Percentiles rank a stretch among this genome's conserved stretches.
Evolutionary conservation across 2,113 vertebrate genomes (phyloP).

Genomic region (Ploceus nigricollis): DNA sequence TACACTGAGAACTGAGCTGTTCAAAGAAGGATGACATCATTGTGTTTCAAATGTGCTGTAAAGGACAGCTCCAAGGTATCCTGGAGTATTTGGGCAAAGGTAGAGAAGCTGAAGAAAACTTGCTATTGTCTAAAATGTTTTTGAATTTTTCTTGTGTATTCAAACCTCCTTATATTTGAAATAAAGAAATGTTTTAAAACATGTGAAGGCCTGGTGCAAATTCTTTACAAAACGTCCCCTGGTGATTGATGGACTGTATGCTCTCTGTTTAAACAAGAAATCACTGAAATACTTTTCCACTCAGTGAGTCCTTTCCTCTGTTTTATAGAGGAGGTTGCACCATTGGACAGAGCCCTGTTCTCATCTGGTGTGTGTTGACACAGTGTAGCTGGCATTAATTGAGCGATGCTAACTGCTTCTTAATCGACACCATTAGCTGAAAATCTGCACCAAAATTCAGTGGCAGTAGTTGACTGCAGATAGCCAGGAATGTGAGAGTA

Average conservation of each 20-base stretch:
- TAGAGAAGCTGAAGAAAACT: neutral
- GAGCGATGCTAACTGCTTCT: neutral
- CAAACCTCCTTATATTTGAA: neutral
- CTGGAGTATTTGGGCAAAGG: neutral
- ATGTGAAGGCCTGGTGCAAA: neutral
- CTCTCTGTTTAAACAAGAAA: neutral
- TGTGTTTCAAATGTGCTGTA: neutral
- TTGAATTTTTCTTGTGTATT: neutral
- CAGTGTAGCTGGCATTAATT: constrained; percentile 3
- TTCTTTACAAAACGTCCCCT: neutral
- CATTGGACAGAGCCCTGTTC: neutral
- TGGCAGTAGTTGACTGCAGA: neutral
- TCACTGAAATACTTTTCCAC: neutral
- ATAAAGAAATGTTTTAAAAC: neutral
- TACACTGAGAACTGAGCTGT: neutral
- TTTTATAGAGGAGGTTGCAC: neutral
- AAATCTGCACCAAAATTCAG: neutral
- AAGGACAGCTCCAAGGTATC: neutral
- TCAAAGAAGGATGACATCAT: neutral
- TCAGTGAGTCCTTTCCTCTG: neutral
- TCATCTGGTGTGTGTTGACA: neutral
- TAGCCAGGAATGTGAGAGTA: neutral
- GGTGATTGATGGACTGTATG: neutral
- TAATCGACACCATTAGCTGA: neutral
- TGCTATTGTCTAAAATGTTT: neutral